Base-by-base conservation (phyloP, 1,140 invertebrate genomes). In the Drosophila pandora region DNA sequence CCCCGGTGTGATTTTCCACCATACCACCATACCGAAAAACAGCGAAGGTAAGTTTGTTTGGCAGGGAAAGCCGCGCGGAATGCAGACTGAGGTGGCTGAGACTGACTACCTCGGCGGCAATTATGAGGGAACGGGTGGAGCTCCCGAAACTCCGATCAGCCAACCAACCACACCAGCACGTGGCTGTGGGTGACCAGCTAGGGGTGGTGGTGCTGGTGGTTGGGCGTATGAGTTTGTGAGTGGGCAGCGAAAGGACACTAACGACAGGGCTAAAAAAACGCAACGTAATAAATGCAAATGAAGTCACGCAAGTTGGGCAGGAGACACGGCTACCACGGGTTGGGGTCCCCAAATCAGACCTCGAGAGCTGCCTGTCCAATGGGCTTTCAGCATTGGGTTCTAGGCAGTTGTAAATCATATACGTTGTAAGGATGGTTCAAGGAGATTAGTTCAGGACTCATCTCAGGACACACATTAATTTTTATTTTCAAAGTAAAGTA, bases 281-380 rank as follows among this genome's bases (percentile, higher is more conserved):
- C 83, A 74, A 74, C 83, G 75, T 79, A 88, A 88, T 88, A 88
- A 80, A 90, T 90, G 89, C 68, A 90, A 90, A 90, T 90, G 65
- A 85, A 90, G 89, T 90, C 89, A 90, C 89, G 89, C 89, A 90
- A 90, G 47, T 65, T 10, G 30, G 6, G 30, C 23, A 54, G 53
- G 49, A 74, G 50, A 70, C 54, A 58, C 53, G 37, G n/a, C n/a
- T n/a, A n/a, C n/a, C n/a, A n/a, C n/a, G n/a, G n/a, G 9, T 30
- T 39, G 28, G 30, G 49, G 41, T 37, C 43, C 32, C 30, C 52
- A 67, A 57, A 48, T 30, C 22, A 49, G 39, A 23, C 37, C 30
- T 41, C 47, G 13, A 10, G 23, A 30, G 49, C 58, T 78, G 54
- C 48, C 75, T 76, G 76, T 62, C 80, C 79, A 82, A 79, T 80